Evolutionary conservation across 2,797 vertebrate species (phyloP), one percentile per base, ranked within the genome.

Genomic region (Scarus forsteni): DNA sequence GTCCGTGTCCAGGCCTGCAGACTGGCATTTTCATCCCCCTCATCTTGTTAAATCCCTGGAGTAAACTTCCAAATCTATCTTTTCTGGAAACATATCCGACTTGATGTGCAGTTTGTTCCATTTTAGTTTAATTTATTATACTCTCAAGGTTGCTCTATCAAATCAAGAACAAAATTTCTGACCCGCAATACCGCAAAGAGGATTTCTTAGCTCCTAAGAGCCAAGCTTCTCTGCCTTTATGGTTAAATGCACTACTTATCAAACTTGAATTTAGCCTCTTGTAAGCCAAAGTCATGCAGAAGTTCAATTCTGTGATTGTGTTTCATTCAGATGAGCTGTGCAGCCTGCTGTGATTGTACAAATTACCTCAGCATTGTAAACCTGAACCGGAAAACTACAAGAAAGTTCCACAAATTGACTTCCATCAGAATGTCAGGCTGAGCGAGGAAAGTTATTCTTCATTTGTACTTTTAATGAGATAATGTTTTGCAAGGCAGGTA

Each of bases 211-310:
- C 36, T 8, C 1, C 5, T 19, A n/a, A 14, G 34, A 39, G 44
- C 10, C 27, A 5, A 13, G 44, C n/a, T 1, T 15, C 27, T 19
- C 11, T 6, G 6, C 2, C 27, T 64, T 57, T 49, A 65, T 48
- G 67, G 58, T 38, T 74, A 77, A 68, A 74, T 68, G 60, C 70
- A 70, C 65, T 75, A 73, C 82, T 89, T 79, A 73, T 39, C 59
- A 18, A 51, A 60, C 10, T 8, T 12, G 6, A 19, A 69, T 74
- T 51, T 45, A 52, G 69, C 72, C 72, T 70, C 71, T 59, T 3
- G 59, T 67, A 55, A 50, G 39, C 38, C 9, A 55, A 50, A 34
- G n/a, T 0, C 19, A 27, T 34, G 19, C 67, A 67, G 34, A 54
- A 69, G 59, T 66, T 83, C 50, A 58, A 74, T 77, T 78, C 79